phyloP scores from a whole-genome alignment of 2,113 vertebrate genomes.

The Hucho hucho region DNA sequence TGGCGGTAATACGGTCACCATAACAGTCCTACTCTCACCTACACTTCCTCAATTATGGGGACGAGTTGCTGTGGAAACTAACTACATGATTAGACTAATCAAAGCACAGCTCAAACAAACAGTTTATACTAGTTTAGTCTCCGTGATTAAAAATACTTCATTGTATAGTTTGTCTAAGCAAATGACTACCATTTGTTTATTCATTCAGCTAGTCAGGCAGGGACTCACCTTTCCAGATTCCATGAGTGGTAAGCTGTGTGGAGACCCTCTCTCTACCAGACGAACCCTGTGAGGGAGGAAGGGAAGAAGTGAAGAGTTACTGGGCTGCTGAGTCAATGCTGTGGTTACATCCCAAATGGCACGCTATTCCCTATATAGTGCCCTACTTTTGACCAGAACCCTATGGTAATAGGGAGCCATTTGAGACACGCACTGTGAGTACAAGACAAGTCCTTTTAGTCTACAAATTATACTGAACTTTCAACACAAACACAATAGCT shows the following conservation, averaged over 20 bases:
- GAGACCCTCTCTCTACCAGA: conserved; percentile 93
- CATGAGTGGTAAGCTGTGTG: conserved; percentile 95
- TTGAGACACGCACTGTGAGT: no score
- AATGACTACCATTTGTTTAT: not conserved
- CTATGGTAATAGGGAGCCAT: no score
- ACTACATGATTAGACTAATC: not conserved
- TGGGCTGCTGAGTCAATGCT: not conserved
- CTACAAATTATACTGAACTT: not conserved
- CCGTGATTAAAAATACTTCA: not conserved
- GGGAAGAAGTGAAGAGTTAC: not conserved
- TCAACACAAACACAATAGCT: not conserved
- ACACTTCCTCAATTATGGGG: not conserved
- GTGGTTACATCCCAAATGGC: no score
- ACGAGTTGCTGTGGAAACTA: not conserved
- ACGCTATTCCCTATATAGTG: no score
- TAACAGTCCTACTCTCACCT: no score
- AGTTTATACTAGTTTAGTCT: not conserved
- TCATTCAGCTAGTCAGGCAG: not conserved
- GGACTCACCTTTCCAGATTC: conserved; percentile 94
- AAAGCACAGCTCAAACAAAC: not conserved
- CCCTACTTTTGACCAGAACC: no score
- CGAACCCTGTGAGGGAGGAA: conserved; percentile 80
- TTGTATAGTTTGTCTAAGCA: not conserved
- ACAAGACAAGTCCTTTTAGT: no score
- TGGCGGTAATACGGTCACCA: no score